Percentiles rank a stretch among this genome's conserved stretches.
Evolutionary conservation across 2,888 invertebrate species (phyloP).

Genomic region (Ormyrus thymus): DNA sequence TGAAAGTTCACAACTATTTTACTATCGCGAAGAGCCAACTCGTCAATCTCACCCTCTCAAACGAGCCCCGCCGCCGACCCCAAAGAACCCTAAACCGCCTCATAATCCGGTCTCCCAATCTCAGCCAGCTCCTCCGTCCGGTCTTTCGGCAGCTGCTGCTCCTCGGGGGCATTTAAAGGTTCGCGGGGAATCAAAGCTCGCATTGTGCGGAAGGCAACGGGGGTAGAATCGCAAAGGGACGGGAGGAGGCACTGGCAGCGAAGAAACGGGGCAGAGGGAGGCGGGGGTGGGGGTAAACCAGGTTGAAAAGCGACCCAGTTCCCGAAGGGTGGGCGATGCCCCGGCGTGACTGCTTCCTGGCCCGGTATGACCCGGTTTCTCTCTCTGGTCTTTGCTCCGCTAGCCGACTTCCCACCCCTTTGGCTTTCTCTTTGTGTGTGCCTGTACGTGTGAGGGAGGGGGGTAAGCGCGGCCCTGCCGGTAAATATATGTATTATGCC

Average conservation of each 20-base stretch:
- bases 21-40: too few species aligned
- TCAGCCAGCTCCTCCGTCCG: too few species aligned
- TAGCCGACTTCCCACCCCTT: slow-evolving; percentile 48
- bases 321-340: slow-evolving; percentile 62
- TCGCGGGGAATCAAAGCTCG: neutral
- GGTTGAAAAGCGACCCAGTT: slow-evolving; percentile 69
- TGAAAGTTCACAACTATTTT: too few species aligned
- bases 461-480: too few species aligned
- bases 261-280: neutral
- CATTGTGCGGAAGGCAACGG: neutral
- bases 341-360: slow-evolving; percentile 64
- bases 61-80: too few species aligned
- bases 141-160: too few species aligned
- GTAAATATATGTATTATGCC: slow-evolving; percentile 24
- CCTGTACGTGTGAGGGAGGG: neutral
- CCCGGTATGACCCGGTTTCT: slow-evolving; percentile 68
- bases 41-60: too few species aligned
- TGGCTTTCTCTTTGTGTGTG: slow-evolving; percentile 53
- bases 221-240: neutral
- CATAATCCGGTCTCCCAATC: too few species aligned
- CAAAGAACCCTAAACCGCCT: too few species aligned
- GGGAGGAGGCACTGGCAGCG: neutral
- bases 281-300: slow-evolving; percentile 58
- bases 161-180: too few species aligned
- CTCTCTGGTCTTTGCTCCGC: slow-evolving; percentile 58